phyloP scores from a whole-genome alignment of 2,113 vertebrate genomes.

The Mobula hypostoma region DNA sequence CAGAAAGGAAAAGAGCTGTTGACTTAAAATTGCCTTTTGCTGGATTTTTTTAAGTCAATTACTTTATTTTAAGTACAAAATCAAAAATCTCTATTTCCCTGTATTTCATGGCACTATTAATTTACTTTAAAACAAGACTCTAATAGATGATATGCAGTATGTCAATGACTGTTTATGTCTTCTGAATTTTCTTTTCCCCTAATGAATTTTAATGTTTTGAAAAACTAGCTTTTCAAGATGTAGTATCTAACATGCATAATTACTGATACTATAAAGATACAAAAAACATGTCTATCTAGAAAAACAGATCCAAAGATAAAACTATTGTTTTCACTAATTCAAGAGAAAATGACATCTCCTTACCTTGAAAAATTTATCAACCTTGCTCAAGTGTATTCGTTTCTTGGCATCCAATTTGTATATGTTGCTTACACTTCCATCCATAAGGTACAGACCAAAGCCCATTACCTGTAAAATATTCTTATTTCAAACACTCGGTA shows the following conservation, averaged over 20 bases:
- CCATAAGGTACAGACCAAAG: slow-evolving; percentile 94
- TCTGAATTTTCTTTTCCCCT: neutral
- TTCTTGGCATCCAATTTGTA: slow-evolving; percentile 97
- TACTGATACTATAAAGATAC: neutral
- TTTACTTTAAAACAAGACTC: neutral
- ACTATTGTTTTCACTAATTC: neutral
- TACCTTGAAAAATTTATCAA: slow-evolving; percentile 98
- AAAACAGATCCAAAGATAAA: neutral
- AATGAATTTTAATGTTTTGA: neutral
- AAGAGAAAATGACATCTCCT: slow-evolving; percentile 38
- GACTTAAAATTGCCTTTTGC: neutral
- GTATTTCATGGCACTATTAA: neutral
- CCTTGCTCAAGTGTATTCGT: slow-evolving; percentile 89
- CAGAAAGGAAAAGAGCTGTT: too few species aligned
- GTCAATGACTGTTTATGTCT: neutral
- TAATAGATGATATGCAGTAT: neutral
- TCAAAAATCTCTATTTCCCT: neutral
- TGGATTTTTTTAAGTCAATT: neutral
- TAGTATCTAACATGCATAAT: neutral
- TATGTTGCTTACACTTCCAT: slow-evolving; percentile 90
- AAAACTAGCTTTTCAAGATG: neutral
- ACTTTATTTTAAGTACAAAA: neutral
- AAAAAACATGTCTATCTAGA: neutral
- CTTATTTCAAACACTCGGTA: neutral
- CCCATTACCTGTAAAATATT: slow-evolving; percentile 81